Conservation (phyloP, 2,888 invertebrate genomes). For the Horisme vitalbata region DNA sequence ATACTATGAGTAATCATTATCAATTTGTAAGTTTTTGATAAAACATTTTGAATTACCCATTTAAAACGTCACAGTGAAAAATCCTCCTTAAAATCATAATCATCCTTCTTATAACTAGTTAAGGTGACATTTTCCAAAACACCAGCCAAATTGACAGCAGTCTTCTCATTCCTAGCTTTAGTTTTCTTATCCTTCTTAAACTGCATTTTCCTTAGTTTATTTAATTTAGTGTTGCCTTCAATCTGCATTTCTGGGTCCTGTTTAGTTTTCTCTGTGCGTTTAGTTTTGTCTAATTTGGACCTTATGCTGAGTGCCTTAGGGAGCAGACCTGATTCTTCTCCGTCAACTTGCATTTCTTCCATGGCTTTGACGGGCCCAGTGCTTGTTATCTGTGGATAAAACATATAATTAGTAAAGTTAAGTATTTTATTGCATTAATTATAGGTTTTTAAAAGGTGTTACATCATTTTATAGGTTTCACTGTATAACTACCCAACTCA, state of each 20-base stretch:
- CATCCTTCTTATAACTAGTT: constrained; percentile 67
- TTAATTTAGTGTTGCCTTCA: constrained; percentile 85
- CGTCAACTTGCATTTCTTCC: constrained; percentile 81
- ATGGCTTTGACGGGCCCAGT: constrained; percentile 84
- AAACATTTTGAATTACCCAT: too few species aligned
- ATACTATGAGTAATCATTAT: too few species aligned
- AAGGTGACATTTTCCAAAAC: constrained; percentile 85
- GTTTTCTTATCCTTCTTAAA: constrained; percentile 86
- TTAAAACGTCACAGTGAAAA: constrained; percentile 66
- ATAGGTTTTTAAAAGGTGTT: too few species aligned
- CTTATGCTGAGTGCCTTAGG: constrained; percentile 68
- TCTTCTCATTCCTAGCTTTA: constrained; percentile 80
- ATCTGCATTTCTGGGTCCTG: constrained; percentile 85
- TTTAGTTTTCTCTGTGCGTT: constrained; percentile 64
- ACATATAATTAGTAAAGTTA: neutral
- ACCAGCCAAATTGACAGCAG: constrained; percentile 84
- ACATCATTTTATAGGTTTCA: too few species aligned
- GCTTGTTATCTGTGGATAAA: constrained; percentile 81
- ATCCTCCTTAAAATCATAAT: constrained; percentile 85
- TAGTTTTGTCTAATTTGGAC: constrained; percentile 61
- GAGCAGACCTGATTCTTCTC: constrained; percentile 66
- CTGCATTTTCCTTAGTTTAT: constrained; percentile 73
- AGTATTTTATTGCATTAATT: neutral
- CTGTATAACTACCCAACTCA: too few species aligned
- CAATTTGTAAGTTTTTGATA: too few species aligned